Evolutionary conservation across 2,797 vertebrate genomes (phyloP).

Genomic region (Meriones psammophilus): DNA sequence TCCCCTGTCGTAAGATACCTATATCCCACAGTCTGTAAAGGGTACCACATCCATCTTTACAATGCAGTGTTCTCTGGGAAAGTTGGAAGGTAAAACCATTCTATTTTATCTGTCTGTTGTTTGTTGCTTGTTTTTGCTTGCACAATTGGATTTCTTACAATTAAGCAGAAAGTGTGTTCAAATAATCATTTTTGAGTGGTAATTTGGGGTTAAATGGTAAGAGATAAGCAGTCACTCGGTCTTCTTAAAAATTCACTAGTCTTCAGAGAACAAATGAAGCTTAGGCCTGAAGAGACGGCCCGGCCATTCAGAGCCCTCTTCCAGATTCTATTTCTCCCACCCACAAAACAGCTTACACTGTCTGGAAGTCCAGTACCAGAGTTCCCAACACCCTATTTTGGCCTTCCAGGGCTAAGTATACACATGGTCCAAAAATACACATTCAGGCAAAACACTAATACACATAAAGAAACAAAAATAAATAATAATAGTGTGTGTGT

Average conservation of each 20-base stretch:
- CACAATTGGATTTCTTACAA: conserved; percentile 30
- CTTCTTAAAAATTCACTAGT: not conserved
- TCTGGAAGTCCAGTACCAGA: not conserved
- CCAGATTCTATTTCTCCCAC: not conserved
- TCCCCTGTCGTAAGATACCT: conserved; percentile 50
- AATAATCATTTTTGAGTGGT: conserved; percentile 8
- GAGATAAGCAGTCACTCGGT: not conserved
- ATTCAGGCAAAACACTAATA: not conserved
- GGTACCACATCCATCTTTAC: conserved; percentile 12
- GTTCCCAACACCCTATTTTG: not conserved
- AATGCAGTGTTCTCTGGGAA: not conserved
- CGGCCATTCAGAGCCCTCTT: not conserved
- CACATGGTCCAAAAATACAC: not conserved
- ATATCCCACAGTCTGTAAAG: conserved; percentile 31
- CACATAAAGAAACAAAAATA: not conserved
- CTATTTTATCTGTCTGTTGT: not conserved
- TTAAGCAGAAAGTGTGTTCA: not conserved
- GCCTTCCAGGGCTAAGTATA: not conserved
- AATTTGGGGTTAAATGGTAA: conserved; percentile 37
- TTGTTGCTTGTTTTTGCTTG: not conserved
- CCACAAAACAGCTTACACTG: not conserved
- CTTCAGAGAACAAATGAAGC: not conserved
- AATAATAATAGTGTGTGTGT: too few relatives aligned
- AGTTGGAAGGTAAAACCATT: conserved; percentile 20
- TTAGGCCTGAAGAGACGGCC: not conserved